phyloP scores from a whole-genome alignment of 2,888 invertebrate species.

The Eurytoma adleriae region DNA sequence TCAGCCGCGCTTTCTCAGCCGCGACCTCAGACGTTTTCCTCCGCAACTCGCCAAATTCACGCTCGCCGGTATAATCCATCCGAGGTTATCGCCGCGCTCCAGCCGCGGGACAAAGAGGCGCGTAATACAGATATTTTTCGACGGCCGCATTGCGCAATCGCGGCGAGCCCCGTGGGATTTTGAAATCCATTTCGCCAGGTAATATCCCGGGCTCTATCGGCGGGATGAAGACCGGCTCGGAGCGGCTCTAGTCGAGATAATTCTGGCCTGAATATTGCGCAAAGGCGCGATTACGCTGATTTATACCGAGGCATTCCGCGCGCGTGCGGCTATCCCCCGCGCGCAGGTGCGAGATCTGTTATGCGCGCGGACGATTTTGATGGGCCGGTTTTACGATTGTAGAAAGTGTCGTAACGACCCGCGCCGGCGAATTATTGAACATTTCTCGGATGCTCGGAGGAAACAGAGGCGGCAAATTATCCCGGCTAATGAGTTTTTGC shows the following conservation, averaged over 20 bases:
- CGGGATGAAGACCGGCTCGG: not conserved
- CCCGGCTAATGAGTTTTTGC: not conserved
- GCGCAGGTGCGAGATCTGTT: constrained; percentile 2
- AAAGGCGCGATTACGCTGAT: constrained; percentile 28
- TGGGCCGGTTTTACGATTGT: not conserved
- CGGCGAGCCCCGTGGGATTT: not conserved
- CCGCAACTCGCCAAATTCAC: not conserved
- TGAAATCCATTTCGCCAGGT: not conserved
- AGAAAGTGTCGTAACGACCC: constrained; percentile 6
- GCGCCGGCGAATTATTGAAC: not conserved
- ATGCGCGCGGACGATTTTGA: not conserved
- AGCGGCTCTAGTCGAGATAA: not conserved
- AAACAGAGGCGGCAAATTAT: not conserved
- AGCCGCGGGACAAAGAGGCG: not conserved
- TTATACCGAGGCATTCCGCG: constrained; percentile 15
- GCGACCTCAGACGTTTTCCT: not conserved
- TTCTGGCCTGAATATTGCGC: constrained; percentile 19
- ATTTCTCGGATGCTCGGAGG: no score
- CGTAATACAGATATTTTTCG: not conserved
- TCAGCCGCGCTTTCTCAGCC: not conserved
- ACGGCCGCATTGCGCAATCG: not conserved
- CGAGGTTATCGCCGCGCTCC: not conserved
- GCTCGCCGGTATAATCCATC: not conserved
- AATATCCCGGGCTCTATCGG: not conserved
- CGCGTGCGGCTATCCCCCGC: not conserved